Evolutionary conservation across 2,797 vertebrate species (phyloP), one percentile per base, ranked within the genome.

Genomic region (Ptychobarbus kaznakovi): DNA sequence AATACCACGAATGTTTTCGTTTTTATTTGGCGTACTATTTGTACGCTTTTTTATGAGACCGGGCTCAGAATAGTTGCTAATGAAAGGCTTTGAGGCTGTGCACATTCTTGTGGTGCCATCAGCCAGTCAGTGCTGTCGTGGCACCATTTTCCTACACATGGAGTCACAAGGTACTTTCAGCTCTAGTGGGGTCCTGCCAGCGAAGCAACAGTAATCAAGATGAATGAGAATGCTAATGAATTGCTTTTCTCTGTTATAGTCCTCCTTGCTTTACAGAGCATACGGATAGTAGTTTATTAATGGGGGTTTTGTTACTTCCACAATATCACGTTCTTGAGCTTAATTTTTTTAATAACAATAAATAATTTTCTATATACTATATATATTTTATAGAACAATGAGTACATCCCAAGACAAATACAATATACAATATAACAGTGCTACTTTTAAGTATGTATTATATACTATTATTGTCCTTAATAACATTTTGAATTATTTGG

Each of bases 171-270:
- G 73, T 32, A 13, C 38, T 22, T 77, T 58, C 3, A 56, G 12
- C 35, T 77, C 51, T 22, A 6, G 51, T 58, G 13, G 35, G 12
- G 75, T 42, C 51, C 53, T 78, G 53, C 22, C 53, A 58, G 7
- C 22, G 7, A 78, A 78, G 35, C 38, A 78, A 61, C 11, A 25
- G 22, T 78, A 25, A 78, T 78, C 22, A 42, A 61, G 76, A 78
- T 61, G 22, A 78, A 78, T 61, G 56, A 35, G 22, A 42, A 42
- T 28, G 56, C 38, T 42, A 78, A 25, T 61, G 38, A 42, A 58
- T 77, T 42, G 76, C 12, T 42, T 58, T 40, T 77, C 32, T 76
- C 11, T 53, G 69, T 13, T 15, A 25, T 74, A 35, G 20, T n/a
- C 20, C 20, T 76, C 10, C 5, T n/a, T 56, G 49, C 16, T 56